Percentiles rank a stretch among this genome's conserved stretches.
phyloP scores from a whole-genome alignment of 1,140 invertebrate genomes.

The Procambarus clarkii region DNA sequence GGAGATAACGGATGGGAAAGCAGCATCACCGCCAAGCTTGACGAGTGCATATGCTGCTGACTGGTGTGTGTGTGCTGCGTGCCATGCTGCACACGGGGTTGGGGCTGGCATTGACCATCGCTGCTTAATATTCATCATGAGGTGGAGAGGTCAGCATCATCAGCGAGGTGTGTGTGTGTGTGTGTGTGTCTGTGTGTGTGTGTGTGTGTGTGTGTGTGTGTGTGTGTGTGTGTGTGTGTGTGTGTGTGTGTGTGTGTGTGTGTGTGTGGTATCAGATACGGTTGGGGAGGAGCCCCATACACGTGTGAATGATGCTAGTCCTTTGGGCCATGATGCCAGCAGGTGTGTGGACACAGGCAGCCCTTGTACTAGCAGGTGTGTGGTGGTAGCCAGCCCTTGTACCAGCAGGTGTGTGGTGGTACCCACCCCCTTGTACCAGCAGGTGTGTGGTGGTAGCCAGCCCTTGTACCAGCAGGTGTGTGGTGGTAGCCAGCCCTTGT shows the following conservation, averaged over 20 bases:
- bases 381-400: too few species aligned
- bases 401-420: too few species aligned
- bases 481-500: too few species aligned
- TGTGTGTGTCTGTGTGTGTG: neutral
- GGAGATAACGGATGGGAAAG: neutral
- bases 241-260: neutral
- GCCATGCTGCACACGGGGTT: too few species aligned
- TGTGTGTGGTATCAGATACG: too few species aligned
- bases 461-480: too few species aligned
- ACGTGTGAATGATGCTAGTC: slow-evolving; percentile 21
- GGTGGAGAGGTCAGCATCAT: neutral
- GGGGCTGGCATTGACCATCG: too few species aligned
- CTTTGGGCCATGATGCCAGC: slow-evolving; percentile 3
- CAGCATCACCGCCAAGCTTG: neutral
- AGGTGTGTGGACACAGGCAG: neutral
- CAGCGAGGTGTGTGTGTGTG: neutral
- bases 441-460: too few species aligned
- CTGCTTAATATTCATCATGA: neutral
- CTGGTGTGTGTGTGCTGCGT: too few species aligned
- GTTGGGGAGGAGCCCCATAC: neutral
- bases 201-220: neutral
- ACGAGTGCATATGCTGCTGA: too few species aligned
- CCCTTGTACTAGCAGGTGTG: neutral
- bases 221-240: neutral
- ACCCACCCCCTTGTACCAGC: too few species aligned